Evolutionary conservation across 1,140 invertebrate genomes (phyloP), one percentile per base, ranked within the genome.

Genomic region (Dryas iulia): DNA sequence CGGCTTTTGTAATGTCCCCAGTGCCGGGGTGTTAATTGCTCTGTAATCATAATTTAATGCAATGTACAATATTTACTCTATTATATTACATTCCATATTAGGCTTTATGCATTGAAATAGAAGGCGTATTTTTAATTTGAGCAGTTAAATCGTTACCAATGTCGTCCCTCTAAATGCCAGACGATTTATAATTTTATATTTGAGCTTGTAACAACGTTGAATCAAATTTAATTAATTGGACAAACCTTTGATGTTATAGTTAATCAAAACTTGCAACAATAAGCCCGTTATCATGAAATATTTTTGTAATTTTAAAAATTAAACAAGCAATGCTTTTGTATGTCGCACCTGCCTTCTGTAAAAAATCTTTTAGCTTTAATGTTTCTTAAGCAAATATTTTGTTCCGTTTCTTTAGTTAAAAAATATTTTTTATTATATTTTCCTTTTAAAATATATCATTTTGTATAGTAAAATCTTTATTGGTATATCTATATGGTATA

Each of bases 31-130:
- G 64, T 65, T 72, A 76, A 73, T 76, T 66, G 65, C 62, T 68
- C 26, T 60, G 73, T 75, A 70, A 70, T 75, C 67, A 72, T 75
- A 72, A 72, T 72, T 69, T 67, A 75, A 69, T 64, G 63, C 58
- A 31, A 64, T 65, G 57, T 53, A 35, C 25, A n/a, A 26, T 71
- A 57, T 66, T 61, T 71, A 39, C 23, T 58, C 67, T n/a, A 28
- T 58, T 28, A 59, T 69, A 18, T 26, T 35, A 7, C 26, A 24
- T 21, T 12, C 23, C 33, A 35, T 58, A 62, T 24, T 62, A 33
- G 26, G 47, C 53, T 62, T 61, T 68, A 35, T 35, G 26, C 52
- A 30, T 68, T 24, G 6, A 1, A n/a, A 53, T 11, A 31, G 33
- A 56, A 18, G 23, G 25, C 12, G 21, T 62, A 25, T 10, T n/a